Evolutionary conservation across 2,797 vertebrate genomes (phyloP), one percentile per base, ranked within the genome.

Genomic region (Tapera naevia): DNA sequence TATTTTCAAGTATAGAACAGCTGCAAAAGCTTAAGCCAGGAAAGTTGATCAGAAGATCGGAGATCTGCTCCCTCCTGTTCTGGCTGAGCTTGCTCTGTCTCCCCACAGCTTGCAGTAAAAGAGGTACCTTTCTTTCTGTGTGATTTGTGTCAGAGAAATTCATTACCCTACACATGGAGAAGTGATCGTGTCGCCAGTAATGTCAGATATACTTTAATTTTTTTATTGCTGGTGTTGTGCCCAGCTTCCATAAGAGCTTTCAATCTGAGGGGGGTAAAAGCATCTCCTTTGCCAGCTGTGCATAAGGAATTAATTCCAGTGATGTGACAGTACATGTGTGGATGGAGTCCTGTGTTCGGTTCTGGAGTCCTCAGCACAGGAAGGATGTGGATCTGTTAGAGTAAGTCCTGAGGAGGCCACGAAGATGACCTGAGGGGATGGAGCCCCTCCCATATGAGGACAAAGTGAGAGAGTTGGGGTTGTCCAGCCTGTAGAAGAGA

Each of bases 121-220:
- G 66, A 27, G 2, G 76, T 96, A 85, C 83, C 78, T 86, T 85
- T 80, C 74, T 89, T 75, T 91, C 86, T 78, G 93, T 51, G 50
- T 79, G 22, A 22, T 50, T 75, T 10, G 11, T 12, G 16, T 9
- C 28, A 33, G 92, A 91, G 70, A 69, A 95, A 81, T 80, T 86
- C 84, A 84, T 93, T 94, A 80, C 74, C 78, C 28, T 35, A 53
- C 32, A 9, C 2, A 4, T 61, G 73, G 30, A 14, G 58, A 46
- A 88, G 81, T 7, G 72, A 70, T 76, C 24, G 28, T 50, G 25
- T 54, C 25, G 3, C 23, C 48, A 58, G 88, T 67, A 79, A 18
- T 94, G 96, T 95, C 84, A 75, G 82, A 75, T 71, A 41, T 41
- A 32, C 24, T 66, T 80, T 45, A 51, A 46, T n/a, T 67, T 6